Evolutionary conservation across 2,888 invertebrate genomes (phyloP).

Genomic region (Melanargia galathea): DNA sequence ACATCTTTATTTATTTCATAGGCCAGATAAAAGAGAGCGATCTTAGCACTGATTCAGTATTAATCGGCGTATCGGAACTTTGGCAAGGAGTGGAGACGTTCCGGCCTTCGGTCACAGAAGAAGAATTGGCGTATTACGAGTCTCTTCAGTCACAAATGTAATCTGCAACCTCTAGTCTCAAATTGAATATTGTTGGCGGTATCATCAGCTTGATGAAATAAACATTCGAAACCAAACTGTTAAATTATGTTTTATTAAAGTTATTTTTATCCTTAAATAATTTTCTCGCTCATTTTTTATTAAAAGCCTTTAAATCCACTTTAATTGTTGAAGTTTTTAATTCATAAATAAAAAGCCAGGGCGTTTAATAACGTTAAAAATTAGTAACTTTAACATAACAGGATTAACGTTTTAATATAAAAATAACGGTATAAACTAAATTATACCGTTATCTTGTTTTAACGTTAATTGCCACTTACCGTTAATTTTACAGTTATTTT

Average conservation of each 20-base stretch:
- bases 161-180: background rate
- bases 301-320: too few relatives aligned
- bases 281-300: too few relatives aligned
- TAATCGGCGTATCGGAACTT: slow-evolving; percentile 85
- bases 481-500: too few relatives aligned
- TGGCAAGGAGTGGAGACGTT: slow-evolving; percentile 83
- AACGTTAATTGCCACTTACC: too few relatives aligned
- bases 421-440: too few relatives aligned
- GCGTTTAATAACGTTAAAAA: too few relatives aligned
- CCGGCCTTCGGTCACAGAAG: slow-evolving; percentile 86
- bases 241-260: too few relatives aligned
- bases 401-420: too few relatives aligned
- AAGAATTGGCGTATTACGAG: slow-evolving; percentile 87
- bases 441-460: too few relatives aligned
- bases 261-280: too few relatives aligned
- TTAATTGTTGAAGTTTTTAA: too few relatives aligned
- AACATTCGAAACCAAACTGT: background rate
- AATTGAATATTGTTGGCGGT: background rate
- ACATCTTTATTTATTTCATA: slow-evolving; percentile 51
- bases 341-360: background rate
- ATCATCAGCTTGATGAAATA: background rate
- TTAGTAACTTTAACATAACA: too few relatives aligned
- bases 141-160: slow-evolving; percentile 68
- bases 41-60: slow-evolving; percentile 78
- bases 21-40: slow-evolving; percentile 77